Evolutionary conservation across 2,888 invertebrate species (phyloP), one percentile per base, ranked within the genome.

Genomic region (Habrosyne pyritoides): DNA sequence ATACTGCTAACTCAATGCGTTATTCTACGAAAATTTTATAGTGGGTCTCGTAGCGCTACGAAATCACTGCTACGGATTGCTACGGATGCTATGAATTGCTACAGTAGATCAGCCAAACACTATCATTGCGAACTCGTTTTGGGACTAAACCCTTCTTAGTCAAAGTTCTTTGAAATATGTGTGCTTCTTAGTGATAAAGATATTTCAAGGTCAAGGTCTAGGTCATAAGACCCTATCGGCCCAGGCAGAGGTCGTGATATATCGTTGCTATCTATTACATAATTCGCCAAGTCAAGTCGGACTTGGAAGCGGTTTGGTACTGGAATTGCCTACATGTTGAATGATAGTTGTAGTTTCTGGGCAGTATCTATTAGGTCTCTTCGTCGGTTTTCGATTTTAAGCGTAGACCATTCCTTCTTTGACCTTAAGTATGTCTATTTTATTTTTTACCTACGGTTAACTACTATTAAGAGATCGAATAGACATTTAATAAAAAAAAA

Each of bases 31-130:
- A 3, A 7, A 1, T 14, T 36, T 36, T n/a, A 18, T 6, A 18
- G 18, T 42, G 18, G 42, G 42, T 42, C 14, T 42, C 14, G 42
- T 8, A 42, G 18, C 14, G 36, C 14, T 28, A 28, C 53, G 57
- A 55, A 55, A 53, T 30, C 26, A 24, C 48, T 53, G 53, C 60
- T 60, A 57, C 54, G 57, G 49, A 52, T n/a, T 26, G 30, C 54
- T 60, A 60, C 55, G 57, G 21, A 7, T 2, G 5, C 2, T 28
- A 6, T 7, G 28, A 8, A n/a, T n/a, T n/a, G n/a, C n/a, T n/a
- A n/a, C n/a, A n/a, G n/a, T 28, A 28, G 28, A 28, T 28, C 28
- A 28, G 28, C 6, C 8, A 28, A 28, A 28, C 28, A 8, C 6
- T 28, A 28, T 30, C 10, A 12, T 28, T 12, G 30, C 30, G 4